Conservation (phyloP, 2,888 invertebrate genomes). For the Lypha dubia region DNA sequence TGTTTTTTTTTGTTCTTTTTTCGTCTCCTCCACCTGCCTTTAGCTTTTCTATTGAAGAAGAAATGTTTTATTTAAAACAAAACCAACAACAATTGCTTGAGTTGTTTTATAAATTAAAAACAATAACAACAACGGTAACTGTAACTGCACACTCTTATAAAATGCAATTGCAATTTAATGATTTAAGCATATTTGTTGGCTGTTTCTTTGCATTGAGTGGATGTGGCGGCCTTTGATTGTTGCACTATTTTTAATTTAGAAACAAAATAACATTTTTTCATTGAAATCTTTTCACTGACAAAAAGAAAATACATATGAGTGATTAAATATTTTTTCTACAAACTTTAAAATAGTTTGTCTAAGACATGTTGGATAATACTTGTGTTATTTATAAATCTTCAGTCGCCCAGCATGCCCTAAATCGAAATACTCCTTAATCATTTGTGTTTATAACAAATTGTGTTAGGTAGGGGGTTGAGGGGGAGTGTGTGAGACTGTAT, state of each 20-base stretch:
- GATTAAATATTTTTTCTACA: constrained; percentile 2
- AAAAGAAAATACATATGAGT: not conserved
- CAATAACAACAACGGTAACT: constrained; percentile 11
- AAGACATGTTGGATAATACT: constrained; percentile 13
- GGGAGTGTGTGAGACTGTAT: no score
- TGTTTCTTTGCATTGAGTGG: constrained; percentile 16
- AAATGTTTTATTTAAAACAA: constrained; percentile 1
- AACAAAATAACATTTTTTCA: constrained; percentile 6
- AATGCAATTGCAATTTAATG: constrained; percentile 50
- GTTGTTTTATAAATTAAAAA: constrained; percentile 33
- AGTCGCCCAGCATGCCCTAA: not conserved
- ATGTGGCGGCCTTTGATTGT: constrained; percentile 18
- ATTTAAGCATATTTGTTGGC: constrained; percentile 38
- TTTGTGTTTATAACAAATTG: not conserved
- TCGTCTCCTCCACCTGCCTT: constrained; percentile 19
- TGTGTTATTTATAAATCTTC: constrained; percentile 9
- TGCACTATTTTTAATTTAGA: constrained; percentile 34
- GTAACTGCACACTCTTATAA: constrained; percentile 21
- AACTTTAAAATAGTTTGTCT: not conserved
- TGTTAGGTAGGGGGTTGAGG: no score
- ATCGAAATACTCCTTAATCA: not conserved
- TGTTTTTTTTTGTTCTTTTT: constrained; percentile 8
- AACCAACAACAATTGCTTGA: constrained; percentile 17
- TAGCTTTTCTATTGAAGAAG: not conserved
- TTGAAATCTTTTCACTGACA: constrained; percentile 20